Percentiles rank a stretch among this genome's conserved stretches.
These are phyloP conservation scores for Cyrtonyx montezumae DNA, from an alignment of 2,113 vertebrate genomes.

Conservation along the genomic window DNA sequence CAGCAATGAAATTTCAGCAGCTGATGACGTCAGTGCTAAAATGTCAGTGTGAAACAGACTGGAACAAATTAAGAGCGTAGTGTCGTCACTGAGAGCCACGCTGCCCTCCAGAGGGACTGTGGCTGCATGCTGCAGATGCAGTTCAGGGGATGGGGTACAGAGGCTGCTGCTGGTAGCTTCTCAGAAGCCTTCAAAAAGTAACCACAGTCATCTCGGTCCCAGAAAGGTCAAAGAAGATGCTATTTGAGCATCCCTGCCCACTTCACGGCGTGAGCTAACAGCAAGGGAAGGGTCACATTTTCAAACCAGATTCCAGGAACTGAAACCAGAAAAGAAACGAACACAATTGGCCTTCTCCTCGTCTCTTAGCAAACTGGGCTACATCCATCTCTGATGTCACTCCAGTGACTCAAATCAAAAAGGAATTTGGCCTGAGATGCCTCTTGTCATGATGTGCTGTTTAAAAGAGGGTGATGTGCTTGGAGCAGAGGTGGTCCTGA, in stretches of 20 bases:
- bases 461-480: neutral
- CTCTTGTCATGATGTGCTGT: conserved; percentile 2
- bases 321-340: neutral
- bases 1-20: conserved; percentile 73
- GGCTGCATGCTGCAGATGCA: conserved; percentile 46
- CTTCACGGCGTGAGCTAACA: neutral
- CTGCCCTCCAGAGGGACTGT: conserved; percentile 48
- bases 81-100: conserved; percentile 60
- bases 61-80: conserved; percentile 69
- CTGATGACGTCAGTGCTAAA: conserved; percentile 72
- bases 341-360: neutral
- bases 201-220: neutral
- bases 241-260: neutral
- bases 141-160: neutral
- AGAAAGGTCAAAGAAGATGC: conserved; percentile 39
- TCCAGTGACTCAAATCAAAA: conserved; percentile 25
- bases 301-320: conserved; percentile 30
- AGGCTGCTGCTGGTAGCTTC: neutral
- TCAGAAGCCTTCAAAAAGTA: conserved; percentile 27
- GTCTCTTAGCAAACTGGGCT: neutral
- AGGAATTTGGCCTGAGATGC: neutral
- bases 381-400: conserved; percentile 46
- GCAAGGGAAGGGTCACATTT: neutral
- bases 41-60: conserved; percentile 75
- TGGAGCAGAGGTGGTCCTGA: neutral